phyloP scores from a whole-genome alignment of 2,113 vertebrate species.

The Tupaia tana region DNA sequence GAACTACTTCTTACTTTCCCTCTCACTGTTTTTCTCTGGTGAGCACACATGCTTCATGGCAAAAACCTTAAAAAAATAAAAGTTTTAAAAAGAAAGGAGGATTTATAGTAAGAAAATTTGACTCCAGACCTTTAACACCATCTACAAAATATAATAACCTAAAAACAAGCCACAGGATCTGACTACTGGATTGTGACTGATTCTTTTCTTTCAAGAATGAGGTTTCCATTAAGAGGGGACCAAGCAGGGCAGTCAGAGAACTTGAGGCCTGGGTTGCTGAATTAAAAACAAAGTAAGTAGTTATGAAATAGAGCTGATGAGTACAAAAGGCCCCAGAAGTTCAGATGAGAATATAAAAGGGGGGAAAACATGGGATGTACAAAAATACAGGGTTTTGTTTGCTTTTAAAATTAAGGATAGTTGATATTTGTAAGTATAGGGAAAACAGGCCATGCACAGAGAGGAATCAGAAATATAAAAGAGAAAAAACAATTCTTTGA shows the following conservation, averaged over 20 bases:
- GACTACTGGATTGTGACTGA: not conserved
- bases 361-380: not conserved
- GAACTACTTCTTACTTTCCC: too few relatives aligned
- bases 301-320: not conserved
- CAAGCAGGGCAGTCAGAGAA: not conserved
- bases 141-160: not conserved
- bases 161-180: not conserved
- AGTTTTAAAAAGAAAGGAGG: too few relatives aligned
- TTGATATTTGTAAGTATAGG: not conserved
- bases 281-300: not conserved
- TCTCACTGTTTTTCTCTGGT: too few relatives aligned
- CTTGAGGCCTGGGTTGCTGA: not conserved
- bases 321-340: not conserved
- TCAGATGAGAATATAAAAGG: constrained; percentile 33
- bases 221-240: not conserved
- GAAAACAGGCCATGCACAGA: not conserved
- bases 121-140: not conserved
- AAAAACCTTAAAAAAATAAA: too few relatives aligned
- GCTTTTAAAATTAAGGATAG: not conserved
- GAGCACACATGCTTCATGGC: too few relatives aligned
- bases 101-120: not conserved
- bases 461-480: not conserved
- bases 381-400: not conserved
- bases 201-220: not conserved
- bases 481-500: constrained; percentile 22